Evolutionary conservation across 2,888 invertebrate genomes (phyloP), one percentile per base, ranked within the genome.

Genomic region (Hydroisotoma schaefferi): DNA sequence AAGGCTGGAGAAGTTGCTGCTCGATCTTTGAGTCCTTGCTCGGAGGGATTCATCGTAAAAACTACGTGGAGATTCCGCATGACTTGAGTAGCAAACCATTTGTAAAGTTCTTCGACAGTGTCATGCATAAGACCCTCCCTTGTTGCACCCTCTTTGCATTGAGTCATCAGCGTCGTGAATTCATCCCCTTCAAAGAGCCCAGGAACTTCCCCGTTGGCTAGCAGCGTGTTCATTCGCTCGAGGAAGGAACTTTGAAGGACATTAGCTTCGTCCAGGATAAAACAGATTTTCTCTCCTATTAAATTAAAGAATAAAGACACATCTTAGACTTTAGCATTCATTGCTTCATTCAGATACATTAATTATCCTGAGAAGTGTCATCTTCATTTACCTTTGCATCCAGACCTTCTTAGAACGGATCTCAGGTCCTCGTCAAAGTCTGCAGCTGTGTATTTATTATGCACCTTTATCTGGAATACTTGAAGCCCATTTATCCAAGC

Each of bases 401-500:
- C 91, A 26, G 91, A 87, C 53, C 92, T 84, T 29, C 92, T 82
- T 61, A 93, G 78, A 26, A 93, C 91, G 38, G 88, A 85, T 64
- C 99, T 86, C 66, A 99, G 80, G 78, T 99, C 99, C 78, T 99
- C 99, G 79, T 99, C 99, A 77, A 99, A 99, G 79, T 99, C 98
- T 73, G 91, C 92, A 22, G 93, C 94, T 1, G 94, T 94, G 78
- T 99, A 99, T 80, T 98, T 98, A 78, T 99, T 99, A 80, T 99
- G 99, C 15, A 90, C 94, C 82, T 97, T 95, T 72, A 99, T 97
- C 82, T 99, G 98, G 86, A 98, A 99, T 62, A 99, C 95, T 71
- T 92, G 93, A 37, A 99, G 83, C 6, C 99, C 99, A 78, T 99
- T 99, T 90, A 99, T 94, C 97, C 99, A 99, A 51, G 99, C 99